Evolutionary conservation across 30 jellyfish, hydroid and myxozoan species (phyloP).

Genomic region (Aurelia aurita complex sp. Pacific): DNA sequence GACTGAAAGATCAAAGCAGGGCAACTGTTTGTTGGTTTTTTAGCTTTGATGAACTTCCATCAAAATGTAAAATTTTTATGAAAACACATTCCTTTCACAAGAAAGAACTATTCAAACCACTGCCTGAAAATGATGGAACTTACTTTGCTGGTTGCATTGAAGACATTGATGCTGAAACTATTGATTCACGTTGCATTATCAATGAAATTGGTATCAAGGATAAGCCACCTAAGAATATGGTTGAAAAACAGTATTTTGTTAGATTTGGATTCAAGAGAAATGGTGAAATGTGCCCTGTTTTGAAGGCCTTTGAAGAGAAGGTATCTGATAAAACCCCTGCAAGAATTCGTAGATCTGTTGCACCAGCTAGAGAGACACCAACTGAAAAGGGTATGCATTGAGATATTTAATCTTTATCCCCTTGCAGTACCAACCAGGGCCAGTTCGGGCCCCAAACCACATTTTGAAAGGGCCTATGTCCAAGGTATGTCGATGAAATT

Average conservation of each 20-base stretch:
- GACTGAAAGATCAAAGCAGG: slow-evolving; percentile 51
- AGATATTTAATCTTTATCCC: neutral
- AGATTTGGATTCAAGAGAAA: slow-evolving; percentile 37
- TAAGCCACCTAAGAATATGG: neutral
- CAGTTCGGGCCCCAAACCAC: no score
- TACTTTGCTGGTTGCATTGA: slow-evolving; percentile 16
- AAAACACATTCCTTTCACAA: neutral
- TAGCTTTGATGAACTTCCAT: slow-evolving; percentile 62
- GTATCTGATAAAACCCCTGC: neutral
- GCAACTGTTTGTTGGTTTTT: slow-evolving; percentile 80
- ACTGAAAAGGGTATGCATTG: neutral
- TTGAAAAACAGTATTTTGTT: slow-evolving; percentile 15
- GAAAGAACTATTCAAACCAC: slow-evolving; percentile 38
- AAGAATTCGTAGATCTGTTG: neutral
- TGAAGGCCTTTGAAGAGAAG: neutral
- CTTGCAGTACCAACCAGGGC: no score
- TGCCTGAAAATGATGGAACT: slow-evolving; percentile 20
- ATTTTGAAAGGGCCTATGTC: no score
- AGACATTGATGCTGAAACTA: slow-evolving; percentile 94
- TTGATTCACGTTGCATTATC: slow-evolving; percentile 21
- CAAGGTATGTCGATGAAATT: no score
- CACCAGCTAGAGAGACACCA: neutral
- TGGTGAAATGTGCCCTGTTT: slow-evolving; percentile 19
- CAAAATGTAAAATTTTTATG: slow-evolving; percentile 1
- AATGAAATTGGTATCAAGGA: neutral